Evolutionary conservation across 2,888 invertebrate species (phyloP), one percentile per base, ranked within the genome.

Genomic region (Eulithis testata): DNA sequence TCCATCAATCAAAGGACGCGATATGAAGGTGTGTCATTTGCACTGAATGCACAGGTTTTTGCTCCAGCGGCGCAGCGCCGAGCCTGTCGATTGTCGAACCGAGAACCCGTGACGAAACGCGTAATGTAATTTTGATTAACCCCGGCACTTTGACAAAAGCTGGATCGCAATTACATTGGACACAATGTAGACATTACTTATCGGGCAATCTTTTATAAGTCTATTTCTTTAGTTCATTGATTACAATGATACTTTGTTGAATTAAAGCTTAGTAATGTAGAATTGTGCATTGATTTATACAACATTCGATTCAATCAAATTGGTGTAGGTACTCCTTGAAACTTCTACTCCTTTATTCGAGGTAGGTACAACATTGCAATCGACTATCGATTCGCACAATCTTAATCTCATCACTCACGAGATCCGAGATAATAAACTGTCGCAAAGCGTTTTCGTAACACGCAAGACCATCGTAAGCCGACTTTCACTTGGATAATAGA

Each of bases 121-220:
- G 83, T 90, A 91, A 92, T 91, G 88, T 86, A 90, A 87, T 90
- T 91, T 89, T 90, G 91, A 92, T 92, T 87, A 88, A 87, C 86
- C 85, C 73, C 79, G 74, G 75, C 77, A 76, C 78, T 74, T 73
- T 80, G 76, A 79, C 76, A 70, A 80, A 77, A 76, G 76, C 74
- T 73, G 72, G 79, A 82, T 65, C 64, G 64, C 83, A 84, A 82
- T 82, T 58, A 79, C 77, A 73, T 74, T 75, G 66, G 70, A 78
- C 75, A 79, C 78, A 81, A 88, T 87, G 82, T 83, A 89, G 84
- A 88, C 86, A 88, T 90, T 89, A 88, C 80, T 82, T 80, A 68
- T 71, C 68, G 72, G 67, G 72, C 72, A 71, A 70, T 73, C 73
- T 57, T 37, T 52, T 56, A 56, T 49, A 36, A 52, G 11, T 45